Evolutionary conservation across 2,797 vertebrate genomes (phyloP), one percentile per base, ranked within the genome.

Genomic region (Sebastes nivosus): DNA sequence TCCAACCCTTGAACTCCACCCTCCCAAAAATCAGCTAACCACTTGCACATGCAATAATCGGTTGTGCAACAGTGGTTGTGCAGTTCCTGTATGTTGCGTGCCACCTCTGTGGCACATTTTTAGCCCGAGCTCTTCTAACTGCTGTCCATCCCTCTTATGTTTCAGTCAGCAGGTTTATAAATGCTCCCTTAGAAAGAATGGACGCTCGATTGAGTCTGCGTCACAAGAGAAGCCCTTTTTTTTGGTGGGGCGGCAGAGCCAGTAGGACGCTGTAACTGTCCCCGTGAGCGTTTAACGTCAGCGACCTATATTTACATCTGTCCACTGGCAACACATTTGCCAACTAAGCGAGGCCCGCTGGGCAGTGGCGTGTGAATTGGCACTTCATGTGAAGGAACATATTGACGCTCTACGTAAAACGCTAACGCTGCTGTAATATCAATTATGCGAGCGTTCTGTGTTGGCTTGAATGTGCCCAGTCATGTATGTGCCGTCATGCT

Each of bases 291-390:
- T 84, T 90, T 72, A 81, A 77, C 32, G 7, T 86, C 81, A 84
- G 34, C 11, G 64, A 30, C 75, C 87, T 89, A 87, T 89, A 91
- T 93, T 84, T 91, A 82, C 82, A 25, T 81, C 84, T 69, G 81
- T 71, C 64, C 63, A 58, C 59, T 73, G 34, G 88, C 57, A 72
- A 67, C 64, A 20, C 14, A 60, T 85, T 84, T 82, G 74, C 67
- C 65, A 64, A 8, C 57, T 29, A 58, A 87, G 83, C 71, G 61
- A 32, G 30, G 66, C 72, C 69, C 64, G 4, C 46, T 59, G 68
- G 38, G 65, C 52, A 34, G 80, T 67, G 74, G 67, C 38, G 27
- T 88, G 72, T 81, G 77, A 74, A 79, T 67, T 58, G 59, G 57
- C 77, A 16, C 81, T 79, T 63, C 61, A 79, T 85, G 64, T 76